Conservation (phyloP, 2,113 vertebrate species). For the Leucosticte australis region DNA sequence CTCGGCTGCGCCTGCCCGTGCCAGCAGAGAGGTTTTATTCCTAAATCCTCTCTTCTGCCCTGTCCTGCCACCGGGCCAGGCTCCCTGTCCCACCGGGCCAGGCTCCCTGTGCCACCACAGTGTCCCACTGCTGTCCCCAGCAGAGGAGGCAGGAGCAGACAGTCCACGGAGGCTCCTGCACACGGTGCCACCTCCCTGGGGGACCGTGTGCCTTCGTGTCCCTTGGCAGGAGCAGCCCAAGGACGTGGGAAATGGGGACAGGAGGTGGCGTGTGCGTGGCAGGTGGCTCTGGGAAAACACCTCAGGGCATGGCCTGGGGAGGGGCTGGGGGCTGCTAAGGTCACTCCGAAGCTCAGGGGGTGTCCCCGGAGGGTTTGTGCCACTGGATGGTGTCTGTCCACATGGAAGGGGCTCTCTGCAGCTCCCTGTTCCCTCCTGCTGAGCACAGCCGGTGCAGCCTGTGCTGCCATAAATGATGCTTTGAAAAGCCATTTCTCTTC, state of each 20-base stretch:
- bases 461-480: neutral
- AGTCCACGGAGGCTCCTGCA: fast-evolving
- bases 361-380: neutral
- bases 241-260: neutral
- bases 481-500: neutral
- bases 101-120: neutral
- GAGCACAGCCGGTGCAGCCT: neutral
- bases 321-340: neutral
- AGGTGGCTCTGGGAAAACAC: fast-evolving
- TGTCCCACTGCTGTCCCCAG: neutral
- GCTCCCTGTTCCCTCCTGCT: neutral
- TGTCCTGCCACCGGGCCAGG: neutral
- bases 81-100: neutral
- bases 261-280: neutral
- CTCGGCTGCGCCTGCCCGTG: neutral
- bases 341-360: neutral
- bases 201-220: fast-evolving
- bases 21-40: neutral
- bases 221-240: neutral
- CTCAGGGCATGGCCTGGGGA: neutral
- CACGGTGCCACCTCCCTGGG: fast-evolving
- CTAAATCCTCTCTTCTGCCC: neutral
- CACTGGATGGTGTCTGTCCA: fast-evolving
- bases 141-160: neutral
- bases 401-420: neutral